A percentile compares a stretch with the other conserved stretches of the same genome.
Evolutionary conservation across 1,140 invertebrate genomes (phyloP).

Genomic region (Aphelinus atriplicis): DNA sequence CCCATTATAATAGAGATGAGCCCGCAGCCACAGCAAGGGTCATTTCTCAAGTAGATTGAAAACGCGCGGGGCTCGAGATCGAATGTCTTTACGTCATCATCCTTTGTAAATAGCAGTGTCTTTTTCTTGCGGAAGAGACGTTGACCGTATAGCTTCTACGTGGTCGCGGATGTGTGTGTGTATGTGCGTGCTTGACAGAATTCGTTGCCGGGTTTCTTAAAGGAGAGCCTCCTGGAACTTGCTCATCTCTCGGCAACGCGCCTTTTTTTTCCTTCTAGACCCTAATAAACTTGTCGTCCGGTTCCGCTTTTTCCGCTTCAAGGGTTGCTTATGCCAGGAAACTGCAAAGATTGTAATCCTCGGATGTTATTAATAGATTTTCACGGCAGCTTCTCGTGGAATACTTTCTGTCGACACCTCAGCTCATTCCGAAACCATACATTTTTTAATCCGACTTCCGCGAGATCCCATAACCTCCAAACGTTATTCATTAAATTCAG

Average conservation of each 20-base stretch:
- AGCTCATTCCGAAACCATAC: neutral
- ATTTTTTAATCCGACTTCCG: neutral
- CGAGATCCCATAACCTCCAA: neutral
- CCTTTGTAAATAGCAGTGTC: neutral
- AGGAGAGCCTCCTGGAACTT: slow-evolving; percentile 45
- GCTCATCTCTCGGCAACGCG: neutral
- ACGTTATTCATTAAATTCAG: neutral
- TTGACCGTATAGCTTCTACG: slow-evolving; percentile 10
- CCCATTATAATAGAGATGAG: neutral
- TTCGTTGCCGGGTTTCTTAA: slow-evolving; percentile 47
- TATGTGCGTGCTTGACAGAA: slow-evolving; percentile 14
- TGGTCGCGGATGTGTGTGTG: neutral
- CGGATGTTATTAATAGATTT: slow-evolving; percentile 11
- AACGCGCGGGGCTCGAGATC: slow-evolving; percentile 2
- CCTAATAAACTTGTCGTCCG: slow-evolving; percentile 45
- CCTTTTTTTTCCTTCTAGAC: slow-evolving; percentile 40
- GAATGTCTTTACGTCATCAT: slow-evolving; percentile 5
- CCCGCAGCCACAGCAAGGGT: neutral
- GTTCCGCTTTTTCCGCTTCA: slow-evolving; percentile 5
- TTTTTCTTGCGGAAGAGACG: slow-evolving; percentile 9
- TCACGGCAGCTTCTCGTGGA: neutral
- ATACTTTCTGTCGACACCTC: slow-evolving; percentile 8
- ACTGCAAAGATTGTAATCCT: slow-evolving; percentile 27
- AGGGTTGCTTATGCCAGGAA: slow-evolving; percentile 11
- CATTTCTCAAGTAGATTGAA: slow-evolving; percentile 6